Evolutionary conservation across 2,797 vertebrate species (phyloP).

Genomic region (Cryptoprocta ferox): DNA sequence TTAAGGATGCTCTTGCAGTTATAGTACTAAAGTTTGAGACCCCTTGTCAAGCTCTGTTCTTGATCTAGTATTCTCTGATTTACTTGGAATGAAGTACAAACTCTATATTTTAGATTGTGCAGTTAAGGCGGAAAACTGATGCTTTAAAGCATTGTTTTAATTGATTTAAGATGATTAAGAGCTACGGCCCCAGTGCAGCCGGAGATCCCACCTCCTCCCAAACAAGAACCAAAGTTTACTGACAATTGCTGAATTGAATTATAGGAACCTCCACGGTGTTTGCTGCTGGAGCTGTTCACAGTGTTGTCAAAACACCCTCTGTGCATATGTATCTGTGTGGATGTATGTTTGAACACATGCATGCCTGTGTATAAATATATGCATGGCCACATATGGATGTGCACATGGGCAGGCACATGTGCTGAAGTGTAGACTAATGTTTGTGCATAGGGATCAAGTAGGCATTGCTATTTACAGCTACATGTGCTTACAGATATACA

Average conservation of each 20-base stretch:
- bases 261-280: conserved; percentile 14
- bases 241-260: conserved; percentile 55
- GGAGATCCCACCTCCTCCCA: background rate
- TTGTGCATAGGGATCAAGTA: background rate
- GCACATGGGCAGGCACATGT: background rate
- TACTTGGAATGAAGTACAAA: background rate
- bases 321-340: conserved; percentile 40
- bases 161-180: conserved; percentile 36
- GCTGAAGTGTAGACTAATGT: background rate
- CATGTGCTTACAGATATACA: background rate
- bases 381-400: conserved; percentile 51
- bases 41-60: background rate
- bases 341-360: conserved; percentile 71
- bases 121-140: background rate
- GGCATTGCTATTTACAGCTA: background rate
- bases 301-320: conserved; percentile 72
- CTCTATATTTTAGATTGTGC: background rate
- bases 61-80: background rate
- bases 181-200: background rate
- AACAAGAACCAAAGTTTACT: conserved; percentile 28
- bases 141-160: conserved; percentile 33
- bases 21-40: background rate
- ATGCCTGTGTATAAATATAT: conserved; percentile 47
- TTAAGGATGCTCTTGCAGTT: background rate
- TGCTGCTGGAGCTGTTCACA: conserved; percentile 69